Percentiles rank a stretch among this genome's conserved stretches.
Evolutionary conservation across 1,140 invertebrate genomes (phyloP).

Genomic region (Drosophila kurseongensis): DNA sequence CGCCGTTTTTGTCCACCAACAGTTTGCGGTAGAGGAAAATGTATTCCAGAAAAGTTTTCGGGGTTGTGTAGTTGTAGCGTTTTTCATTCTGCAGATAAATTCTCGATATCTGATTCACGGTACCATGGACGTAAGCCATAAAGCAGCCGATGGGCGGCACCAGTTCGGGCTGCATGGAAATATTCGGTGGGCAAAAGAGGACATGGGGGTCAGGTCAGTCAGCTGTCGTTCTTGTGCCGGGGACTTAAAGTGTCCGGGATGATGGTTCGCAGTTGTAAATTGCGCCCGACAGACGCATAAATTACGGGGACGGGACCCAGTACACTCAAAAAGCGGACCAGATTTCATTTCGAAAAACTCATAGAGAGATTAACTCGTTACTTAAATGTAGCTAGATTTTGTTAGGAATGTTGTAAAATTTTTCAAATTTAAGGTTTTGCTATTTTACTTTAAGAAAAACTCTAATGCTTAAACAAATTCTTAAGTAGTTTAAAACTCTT

Average conservation of each 20-base stretch:
- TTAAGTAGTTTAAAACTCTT: too few relatives aligned
- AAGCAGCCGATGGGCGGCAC: conserved; percentile 90
- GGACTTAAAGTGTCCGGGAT: conserved; percentile 48
- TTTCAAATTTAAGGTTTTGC: too few relatives aligned
- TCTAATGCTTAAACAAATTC: too few relatives aligned
- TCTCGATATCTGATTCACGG: conserved; percentile 95
- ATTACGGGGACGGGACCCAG: conserved; percentile 19
- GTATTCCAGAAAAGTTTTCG: conserved; percentile 97
- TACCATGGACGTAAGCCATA: conserved; percentile 96
- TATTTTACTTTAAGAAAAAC: too few relatives aligned
- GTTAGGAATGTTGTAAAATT: too few relatives aligned
- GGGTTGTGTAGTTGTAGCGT: conserved; percentile 98
- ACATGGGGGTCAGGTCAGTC: conserved; percentile 20
- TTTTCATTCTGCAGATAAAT: conserved; percentile 94
- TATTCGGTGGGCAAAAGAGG: neutral
- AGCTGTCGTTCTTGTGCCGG: neutral
- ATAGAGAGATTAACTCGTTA: neutral
- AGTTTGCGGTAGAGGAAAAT: conserved; percentile 95
- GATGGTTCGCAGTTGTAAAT: conserved; percentile 66
- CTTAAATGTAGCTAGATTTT: too few relatives aligned
- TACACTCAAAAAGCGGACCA: neutral
- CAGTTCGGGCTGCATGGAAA: conserved; percentile 83
- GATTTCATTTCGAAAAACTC: neutral
- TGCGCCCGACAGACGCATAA: conserved; percentile 53
- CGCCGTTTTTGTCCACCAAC: conserved; percentile 90